Base-by-base conservation (phyloP, 2,113 vertebrate genomes). In the Tetrax tetrax region DNA sequence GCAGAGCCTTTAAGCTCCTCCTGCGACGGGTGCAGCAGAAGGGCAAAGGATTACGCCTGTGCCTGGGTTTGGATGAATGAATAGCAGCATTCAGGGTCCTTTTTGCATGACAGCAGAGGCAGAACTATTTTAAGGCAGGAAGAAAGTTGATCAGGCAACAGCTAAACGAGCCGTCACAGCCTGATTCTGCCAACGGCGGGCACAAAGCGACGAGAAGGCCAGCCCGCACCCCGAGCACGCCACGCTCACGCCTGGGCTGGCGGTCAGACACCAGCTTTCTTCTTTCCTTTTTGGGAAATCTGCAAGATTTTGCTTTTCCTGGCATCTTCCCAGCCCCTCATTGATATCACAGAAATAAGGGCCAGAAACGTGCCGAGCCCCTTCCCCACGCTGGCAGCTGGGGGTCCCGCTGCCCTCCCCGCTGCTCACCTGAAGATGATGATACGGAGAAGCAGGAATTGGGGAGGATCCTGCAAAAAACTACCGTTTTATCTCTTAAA, bases 1-100 rank as follows among this genome's bases (percentile, higher is more conserved):
- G 38, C 83, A 59, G 77, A 94, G 92, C 90, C 87, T 83, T 94
- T 90, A 93, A 93, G 92, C 94, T 80, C 41, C 69, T 95, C 84
- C 83, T 50, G 95, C 3, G 48, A 72, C 37, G 89, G 93, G 60
- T 0, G 0, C 68, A 75, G 59, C 91, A 84, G 89, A 90, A 95
- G 95, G 91, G 45, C 1, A 2, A 23, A 43, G 91, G 93, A 92
- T 95, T 94, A 87, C 2, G 41, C 4, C 38, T 54, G 74, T 35
- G 64, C 59, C 68, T 0, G 68, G 45, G 22, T 24, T 12, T 28
- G 77, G 41, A 11, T 45, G 82, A 31, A 61, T 82, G 82, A 47
- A 79, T 82, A 63, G 29, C 61, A 20, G 48, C 85, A 28, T 60
- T 54, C 85, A 59, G 75, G 19, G 37, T 3, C 61, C 45, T 61